A percentile compares a stretch with the other conserved stretches of the same genome.
phyloP scores from a whole-genome alignment of 2,113 vertebrate genomes.

The Ivindomyrus marchei region DNA sequence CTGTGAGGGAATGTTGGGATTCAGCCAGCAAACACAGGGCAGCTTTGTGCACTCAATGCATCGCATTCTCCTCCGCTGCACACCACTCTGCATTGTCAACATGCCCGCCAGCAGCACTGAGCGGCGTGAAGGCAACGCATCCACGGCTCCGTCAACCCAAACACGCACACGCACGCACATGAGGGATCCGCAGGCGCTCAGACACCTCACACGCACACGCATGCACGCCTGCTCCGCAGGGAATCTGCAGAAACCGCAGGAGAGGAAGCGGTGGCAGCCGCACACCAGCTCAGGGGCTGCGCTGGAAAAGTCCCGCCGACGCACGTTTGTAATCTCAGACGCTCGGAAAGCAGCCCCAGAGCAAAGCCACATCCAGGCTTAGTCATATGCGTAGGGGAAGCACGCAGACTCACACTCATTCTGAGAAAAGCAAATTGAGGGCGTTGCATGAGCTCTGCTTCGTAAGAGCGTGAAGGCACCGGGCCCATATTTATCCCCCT shows the following conservation, averaged over 20 bases:
- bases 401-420: conserved; percentile 40
- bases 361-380: conserved; percentile 19
- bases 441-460: not conserved
- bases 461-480: not conserved
- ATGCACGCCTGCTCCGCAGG: not conserved
- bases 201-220: not conserved
- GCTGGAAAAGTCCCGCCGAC: conserved; percentile 69
- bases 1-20: not conserved
- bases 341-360: conserved; percentile 3
- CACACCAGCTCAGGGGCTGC: conserved; percentile 36
- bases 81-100: conserved; percentile 27
- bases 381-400: conserved; percentile 34
- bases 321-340: conserved; percentile 17
- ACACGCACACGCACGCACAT: not conserved
- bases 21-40: not conserved
- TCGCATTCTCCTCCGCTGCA: conserved; percentile 29
- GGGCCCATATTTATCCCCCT: not conserved
- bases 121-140: conserved; percentile 19
- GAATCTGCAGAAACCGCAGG: conserved; percentile 42
- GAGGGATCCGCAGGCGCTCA: not conserved
- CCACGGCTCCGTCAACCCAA: not conserved
- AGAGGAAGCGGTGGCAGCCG: conserved; percentile 48
- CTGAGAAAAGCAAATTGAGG: conserved; percentile 48
- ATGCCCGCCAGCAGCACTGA: conserved; percentile 30
- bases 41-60: not conserved